Evolutionary conservation across 2,797 vertebrate genomes (phyloP).

Genomic region (Helarctos malayanus): DNA sequence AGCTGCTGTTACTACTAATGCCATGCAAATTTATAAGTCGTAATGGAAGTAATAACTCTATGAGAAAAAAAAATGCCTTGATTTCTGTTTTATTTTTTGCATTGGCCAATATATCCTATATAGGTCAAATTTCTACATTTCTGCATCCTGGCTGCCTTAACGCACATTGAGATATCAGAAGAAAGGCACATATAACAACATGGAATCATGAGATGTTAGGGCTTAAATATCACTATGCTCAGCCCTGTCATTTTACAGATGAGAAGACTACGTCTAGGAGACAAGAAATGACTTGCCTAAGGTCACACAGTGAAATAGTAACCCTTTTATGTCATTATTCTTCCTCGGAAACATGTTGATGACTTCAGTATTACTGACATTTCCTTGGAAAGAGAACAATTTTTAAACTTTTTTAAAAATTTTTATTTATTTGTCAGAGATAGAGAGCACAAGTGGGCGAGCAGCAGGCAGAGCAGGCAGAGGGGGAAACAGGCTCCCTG

Average conservation of each 20-base stretch:
- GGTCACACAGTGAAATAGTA: constrained; percentile 6
- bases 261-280: constrained; percentile 39
- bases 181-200: not conserved
- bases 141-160: constrained; percentile 39
- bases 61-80: constrained; percentile 57
- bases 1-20: not conserved
- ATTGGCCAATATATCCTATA: not conserved
- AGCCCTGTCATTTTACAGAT: not conserved
- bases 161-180: constrained; percentile 48
- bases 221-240: constrained; percentile 34
- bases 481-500: no score
- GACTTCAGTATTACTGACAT: constrained; percentile 34
- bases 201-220: constrained; percentile 22
- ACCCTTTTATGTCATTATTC: constrained; percentile 43
- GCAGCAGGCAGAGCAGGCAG: no score
- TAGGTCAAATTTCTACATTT: constrained; percentile 58
- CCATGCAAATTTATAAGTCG: constrained; percentile 3
- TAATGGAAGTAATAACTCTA: not conserved
- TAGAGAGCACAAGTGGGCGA: no score
- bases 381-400: constrained; percentile 54
- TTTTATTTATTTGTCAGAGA: no score
- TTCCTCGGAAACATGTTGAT: constrained; percentile 48
- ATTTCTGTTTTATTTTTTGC: constrained; percentile 70
- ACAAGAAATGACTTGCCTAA: constrained; percentile 57
- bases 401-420: not conserved